A percentile compares a stretch with the other conserved stretches of the same genome.
Conservation (phyloP, 2,888 invertebrate genomes). For the Actias luna region DNA sequence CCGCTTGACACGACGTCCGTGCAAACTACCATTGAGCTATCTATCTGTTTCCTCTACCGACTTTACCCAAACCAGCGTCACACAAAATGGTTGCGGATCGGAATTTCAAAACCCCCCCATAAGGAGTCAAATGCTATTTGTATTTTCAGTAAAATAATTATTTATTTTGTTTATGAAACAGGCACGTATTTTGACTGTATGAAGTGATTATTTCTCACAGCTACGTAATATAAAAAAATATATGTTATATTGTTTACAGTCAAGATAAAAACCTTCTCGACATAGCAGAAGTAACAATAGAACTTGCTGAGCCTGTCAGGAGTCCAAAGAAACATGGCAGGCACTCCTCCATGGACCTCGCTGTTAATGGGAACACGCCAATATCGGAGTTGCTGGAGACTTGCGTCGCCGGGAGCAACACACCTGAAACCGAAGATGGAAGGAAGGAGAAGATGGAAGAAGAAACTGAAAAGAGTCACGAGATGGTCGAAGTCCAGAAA, state of each 20-base stretch:
- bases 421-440: conserved; percentile 29
- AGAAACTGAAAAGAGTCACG: conserved; percentile 22
- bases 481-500: neutral
- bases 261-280: conserved; percentile 70
- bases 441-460: conserved; percentile 25
- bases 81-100: too few species aligned
- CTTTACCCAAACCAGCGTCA: too few species aligned
- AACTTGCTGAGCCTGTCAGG: conserved; percentile 56
- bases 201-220: too few species aligned
- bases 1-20: too few species aligned
- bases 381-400: conserved; percentile 74
- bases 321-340: conserved; percentile 69
- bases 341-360: conserved; percentile 77
- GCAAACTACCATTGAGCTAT: too few species aligned
- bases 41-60: too few species aligned
- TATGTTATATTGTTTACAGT: conserved; percentile 33
- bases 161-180: too few species aligned
- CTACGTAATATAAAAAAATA: too few species aligned
- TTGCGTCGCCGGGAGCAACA: conserved; percentile 56
- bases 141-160: too few species aligned
- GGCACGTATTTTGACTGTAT: too few species aligned
- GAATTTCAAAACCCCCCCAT: too few species aligned
- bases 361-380: conserved; percentile 60
- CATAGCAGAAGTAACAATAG: conserved; percentile 74
- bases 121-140: too few species aligned